These are phyloP conservation scores for Dinoponera quadriceps DNA, from an alignment of 1,140 invertebrate genomes.

Conservation along the genomic window DNA sequence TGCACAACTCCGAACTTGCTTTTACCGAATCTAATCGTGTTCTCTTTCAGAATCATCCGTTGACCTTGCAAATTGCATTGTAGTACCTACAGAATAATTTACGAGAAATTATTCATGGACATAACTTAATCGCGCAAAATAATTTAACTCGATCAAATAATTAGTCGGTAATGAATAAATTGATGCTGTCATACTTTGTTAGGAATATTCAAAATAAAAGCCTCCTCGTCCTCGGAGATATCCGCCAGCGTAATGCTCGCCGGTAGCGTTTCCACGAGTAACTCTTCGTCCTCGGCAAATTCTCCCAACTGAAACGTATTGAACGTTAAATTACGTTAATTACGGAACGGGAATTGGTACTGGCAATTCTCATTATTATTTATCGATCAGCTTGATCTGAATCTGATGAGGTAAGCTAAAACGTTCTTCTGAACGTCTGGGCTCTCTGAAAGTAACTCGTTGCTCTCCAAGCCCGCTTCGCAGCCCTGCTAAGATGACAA, in stretches of 20 bases:
- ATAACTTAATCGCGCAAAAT: background rate
- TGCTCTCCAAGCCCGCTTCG: too few relatives aligned
- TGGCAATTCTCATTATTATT: too few relatives aligned
- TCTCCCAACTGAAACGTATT: conserved; percentile 39
- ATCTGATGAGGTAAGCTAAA: too few relatives aligned
- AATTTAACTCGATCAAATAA: background rate
- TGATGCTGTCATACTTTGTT: conserved; percentile 15
- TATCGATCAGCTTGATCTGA: too few relatives aligned
- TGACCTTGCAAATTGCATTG: conserved; percentile 12
- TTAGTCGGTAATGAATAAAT: background rate
- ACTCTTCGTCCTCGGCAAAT: conserved; percentile 6
- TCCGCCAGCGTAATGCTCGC: conserved; percentile 13
- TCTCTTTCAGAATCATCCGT: background rate
- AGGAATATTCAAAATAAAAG: conserved; percentile 41
- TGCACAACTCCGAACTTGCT: conserved; percentile 3
- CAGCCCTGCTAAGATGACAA: background rate
- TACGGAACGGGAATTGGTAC: too few relatives aligned
- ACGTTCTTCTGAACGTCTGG: too few relatives aligned
- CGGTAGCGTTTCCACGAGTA: conserved; percentile 16
- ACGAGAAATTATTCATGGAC: background rate
- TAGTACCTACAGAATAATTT: conserved; percentile 9
- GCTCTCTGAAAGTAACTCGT: too few relatives aligned
- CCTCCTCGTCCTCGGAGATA: conserved; percentile 34
- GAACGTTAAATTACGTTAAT: too few relatives aligned
- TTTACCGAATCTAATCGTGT: conserved; percentile 24